Evolutionary conservation across 2,888 invertebrate species (phyloP), one percentile per base, ranked within the genome.

Genomic region (Philereme vetulata): DNA sequence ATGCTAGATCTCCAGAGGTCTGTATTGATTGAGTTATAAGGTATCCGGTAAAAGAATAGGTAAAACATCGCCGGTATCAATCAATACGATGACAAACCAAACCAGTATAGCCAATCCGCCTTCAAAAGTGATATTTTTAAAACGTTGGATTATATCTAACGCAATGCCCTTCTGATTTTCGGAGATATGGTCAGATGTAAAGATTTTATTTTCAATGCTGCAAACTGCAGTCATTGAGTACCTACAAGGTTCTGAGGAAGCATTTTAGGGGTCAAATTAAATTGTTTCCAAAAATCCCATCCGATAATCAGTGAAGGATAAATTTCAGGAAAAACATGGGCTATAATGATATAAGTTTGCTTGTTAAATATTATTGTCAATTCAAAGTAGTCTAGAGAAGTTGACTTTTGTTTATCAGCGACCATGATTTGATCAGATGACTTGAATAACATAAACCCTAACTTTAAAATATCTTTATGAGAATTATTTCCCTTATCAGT

Each of bases 371-470:
- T 11, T 4, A 44, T 44, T 21, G 44, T 6, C 11, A 44, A 44
- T 11, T 44, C 4, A 44, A 44, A 44, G 7, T 44, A 44, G 7
- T 11, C 44, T 0, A 5, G 4, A 11, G 44, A 44, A 10, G 7
- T 44, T 11, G 44, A 11, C 11, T 44, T 44, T 21, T 10, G 44
- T 44, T 44, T 44, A 11, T 44, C 8, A 44, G 44, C 44, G 3
- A 44, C 44, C 44, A 44, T 44, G 5, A 44, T 11, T 32, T 45
- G 45, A 7, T 21, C 32, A 7, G 45, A 32, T 7, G 45, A 45
- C 45, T 45, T 45, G 33, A 45, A 45, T 45, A 45, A 33, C 8
- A 32, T 45, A 33, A 45, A 45, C 3, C 45, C 45, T 45, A 32
- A 32, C 4, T 45, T 45, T 45, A 7, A 7, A n/a, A 45, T 21